phyloP scores from a whole-genome alignment of 2,888 invertebrate species.

The Isoperla grammatica region DNA sequence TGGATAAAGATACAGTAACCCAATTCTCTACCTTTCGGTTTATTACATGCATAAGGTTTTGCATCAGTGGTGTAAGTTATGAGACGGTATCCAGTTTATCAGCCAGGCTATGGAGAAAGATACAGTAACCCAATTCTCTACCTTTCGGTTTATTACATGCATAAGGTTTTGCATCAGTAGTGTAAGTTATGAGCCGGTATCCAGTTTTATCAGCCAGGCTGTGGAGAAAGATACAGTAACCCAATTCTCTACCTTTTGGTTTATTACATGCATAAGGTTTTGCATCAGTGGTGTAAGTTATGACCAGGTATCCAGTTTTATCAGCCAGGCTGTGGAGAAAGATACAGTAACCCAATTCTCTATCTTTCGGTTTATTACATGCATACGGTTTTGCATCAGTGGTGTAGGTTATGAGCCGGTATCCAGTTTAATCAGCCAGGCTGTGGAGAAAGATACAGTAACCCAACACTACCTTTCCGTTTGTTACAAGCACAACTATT shows the following conservation, averaged over 20 bases:
- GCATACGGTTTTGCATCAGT: not conserved
- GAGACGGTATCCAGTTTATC: slow-evolving; percentile 75
- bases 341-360: slow-evolving; percentile 40
- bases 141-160: slow-evolving; percentile 13
- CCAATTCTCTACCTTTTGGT: slow-evolving; percentile 18
- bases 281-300: too few relatives aligned
- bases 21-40: slow-evolving; percentile 17
- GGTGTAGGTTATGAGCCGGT: slow-evolving; percentile 82
- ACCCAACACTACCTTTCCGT: slow-evolving; percentile 21
- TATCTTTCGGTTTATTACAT: slow-evolving; percentile 10
- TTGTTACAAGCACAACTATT: not conserved
- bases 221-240: slow-evolving; percentile 45
- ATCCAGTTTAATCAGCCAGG: slow-evolving; percentile 61
- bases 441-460: slow-evolving; percentile 46
- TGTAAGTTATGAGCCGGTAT: slow-evolving; percentile 82
- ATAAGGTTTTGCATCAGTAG: not conserved
- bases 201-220: slow-evolving; percentile 58
- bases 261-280: not conserved
- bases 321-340: slow-evolving; percentile 51
- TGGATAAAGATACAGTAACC: slow-evolving; percentile 43
- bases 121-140: slow-evolving; percentile 33
- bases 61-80: too few relatives aligned
- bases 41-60: not conserved
- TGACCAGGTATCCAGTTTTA: slow-evolving; percentile 74
- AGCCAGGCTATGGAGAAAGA: slow-evolving; percentile 50